These are phyloP conservation scores for Diachrysia chrysitis DNA, from an alignment of 2,888 invertebrate genomes.

Conservation along the genomic window DNA sequence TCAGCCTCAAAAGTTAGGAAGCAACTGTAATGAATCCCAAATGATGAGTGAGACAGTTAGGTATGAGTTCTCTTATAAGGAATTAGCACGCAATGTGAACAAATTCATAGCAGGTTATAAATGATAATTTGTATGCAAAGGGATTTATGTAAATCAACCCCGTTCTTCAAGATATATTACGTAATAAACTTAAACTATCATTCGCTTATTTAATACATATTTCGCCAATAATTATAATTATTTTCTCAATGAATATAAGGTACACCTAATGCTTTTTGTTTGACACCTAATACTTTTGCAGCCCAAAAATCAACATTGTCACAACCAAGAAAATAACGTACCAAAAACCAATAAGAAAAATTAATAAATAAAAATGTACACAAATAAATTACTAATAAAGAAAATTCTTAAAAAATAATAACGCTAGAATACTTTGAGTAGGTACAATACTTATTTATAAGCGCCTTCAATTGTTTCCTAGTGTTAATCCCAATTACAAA, in stretches of 20 bases:
- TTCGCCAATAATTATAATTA: background rate
- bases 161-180: background rate
- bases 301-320: too few relatives aligned
- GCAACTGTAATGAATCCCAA: background rate
- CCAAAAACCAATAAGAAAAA: background rate
- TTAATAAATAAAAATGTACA: background rate
- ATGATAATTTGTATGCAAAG: background rate
- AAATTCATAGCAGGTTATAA: background rate
- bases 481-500: background rate
- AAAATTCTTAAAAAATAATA: too few relatives aligned
- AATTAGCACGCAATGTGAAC: constrained; percentile 4
- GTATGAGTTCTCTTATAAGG: background rate
- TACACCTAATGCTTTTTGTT: too few relatives aligned
- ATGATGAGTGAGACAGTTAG: constrained; percentile 3
- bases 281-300: too few relatives aligned
- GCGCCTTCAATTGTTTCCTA: background rate
- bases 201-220: background rate
- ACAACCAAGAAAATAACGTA: background rate
- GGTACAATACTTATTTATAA: background rate
- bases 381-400: too few relatives aligned
- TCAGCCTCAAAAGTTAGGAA: constrained; percentile 19
- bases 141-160: background rate
- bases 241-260: too few relatives aligned
- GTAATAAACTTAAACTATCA: too few relatives aligned
- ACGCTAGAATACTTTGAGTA: background rate